phyloP scores from a whole-genome alignment of 2,113 vertebrate genomes.

The Dicaeum eximium region DNA sequence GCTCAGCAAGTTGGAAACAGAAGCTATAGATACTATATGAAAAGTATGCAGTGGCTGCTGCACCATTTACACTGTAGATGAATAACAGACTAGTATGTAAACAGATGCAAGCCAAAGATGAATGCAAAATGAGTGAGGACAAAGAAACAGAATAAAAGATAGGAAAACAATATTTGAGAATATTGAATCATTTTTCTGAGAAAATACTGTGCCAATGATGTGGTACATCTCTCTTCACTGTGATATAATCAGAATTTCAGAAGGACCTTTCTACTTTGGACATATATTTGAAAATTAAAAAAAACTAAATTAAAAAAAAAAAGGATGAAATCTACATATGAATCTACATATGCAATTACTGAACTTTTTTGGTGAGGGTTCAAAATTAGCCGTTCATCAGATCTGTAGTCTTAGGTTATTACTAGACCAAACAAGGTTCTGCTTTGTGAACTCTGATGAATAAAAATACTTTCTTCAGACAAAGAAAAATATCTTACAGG shows the following conservation, averaged over 20 bases:
- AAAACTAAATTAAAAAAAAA: background rate
- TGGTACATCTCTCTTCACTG: background rate
- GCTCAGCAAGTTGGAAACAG: constrained; percentile 2
- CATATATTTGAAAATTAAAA: background rate
- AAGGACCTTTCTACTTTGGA: background rate
- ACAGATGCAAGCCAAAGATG: constrained; percentile 36
- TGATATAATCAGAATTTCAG: background rate
- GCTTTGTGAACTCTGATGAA: background rate
- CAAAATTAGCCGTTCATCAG: background rate
- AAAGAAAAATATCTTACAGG: background rate
- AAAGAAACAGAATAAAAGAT: constrained; percentile 14
- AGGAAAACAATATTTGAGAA: constrained; percentile 5
- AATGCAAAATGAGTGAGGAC: constrained; percentile 40
- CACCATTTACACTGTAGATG: constrained; percentile 41
- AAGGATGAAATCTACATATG: background rate
- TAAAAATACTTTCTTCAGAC: background rate
- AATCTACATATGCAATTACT: background rate
- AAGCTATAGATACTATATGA: constrained; percentile 34
- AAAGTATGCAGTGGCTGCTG: constrained; percentile 35
- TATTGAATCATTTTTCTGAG: background rate
- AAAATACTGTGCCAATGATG: background rate
- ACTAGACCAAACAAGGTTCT: background rate
- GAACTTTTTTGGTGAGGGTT: background rate
- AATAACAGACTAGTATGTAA: constrained; percentile 62
- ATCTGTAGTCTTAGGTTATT: background rate